A percentile compares a stretch with the other conserved stretches of the same genome.
These are phyloP conservation scores for Syrista parreyssii DNA, from an alignment of 2,888 invertebrate genomes.

Conservation along the genomic window DNA sequence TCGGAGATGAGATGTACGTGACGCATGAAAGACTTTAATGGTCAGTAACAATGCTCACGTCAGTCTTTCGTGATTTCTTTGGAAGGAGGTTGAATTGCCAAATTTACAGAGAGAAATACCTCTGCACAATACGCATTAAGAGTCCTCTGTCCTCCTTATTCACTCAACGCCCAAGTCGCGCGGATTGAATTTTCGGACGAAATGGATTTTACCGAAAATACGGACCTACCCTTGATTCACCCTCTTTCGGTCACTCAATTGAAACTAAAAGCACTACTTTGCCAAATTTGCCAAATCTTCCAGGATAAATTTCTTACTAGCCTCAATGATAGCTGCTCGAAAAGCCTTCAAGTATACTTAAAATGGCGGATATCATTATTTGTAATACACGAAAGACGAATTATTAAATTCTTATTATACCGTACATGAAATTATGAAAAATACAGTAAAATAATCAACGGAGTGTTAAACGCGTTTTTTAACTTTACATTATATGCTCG, in stretches of 20 bases:
- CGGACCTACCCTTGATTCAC: constrained; percentile 14
- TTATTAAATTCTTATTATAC: not conserved
- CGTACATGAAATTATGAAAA: not conserved
- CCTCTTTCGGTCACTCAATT: constrained; percentile 12
- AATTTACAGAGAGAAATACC: not conserved
- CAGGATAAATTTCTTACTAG: not conserved
- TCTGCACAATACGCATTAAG: not conserved
- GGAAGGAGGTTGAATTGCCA: not conserved
- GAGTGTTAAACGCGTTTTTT: not conserved
- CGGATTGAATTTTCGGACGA: constrained; percentile 12
- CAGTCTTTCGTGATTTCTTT: constrained; percentile 1
- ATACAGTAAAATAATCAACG: not conserved
- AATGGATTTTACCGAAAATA: constrained; percentile 16
- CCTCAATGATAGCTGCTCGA: not conserved
- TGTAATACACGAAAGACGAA: not conserved
- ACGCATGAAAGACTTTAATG: not conserved
- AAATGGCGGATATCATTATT: not conserved
- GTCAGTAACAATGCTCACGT: not conserved
- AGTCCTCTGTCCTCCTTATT: not conserved
- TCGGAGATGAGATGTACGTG: not conserved
- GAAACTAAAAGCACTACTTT: constrained; percentile 20
- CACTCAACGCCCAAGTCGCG: not conserved
- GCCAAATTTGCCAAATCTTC: constrained; percentile 8
- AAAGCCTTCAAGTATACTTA: not conserved
- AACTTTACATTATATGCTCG: not conserved